Evolutionary conservation across 2,888 invertebrate genomes (phyloP).

Genomic region (Eristalis pertinax): DNA sequence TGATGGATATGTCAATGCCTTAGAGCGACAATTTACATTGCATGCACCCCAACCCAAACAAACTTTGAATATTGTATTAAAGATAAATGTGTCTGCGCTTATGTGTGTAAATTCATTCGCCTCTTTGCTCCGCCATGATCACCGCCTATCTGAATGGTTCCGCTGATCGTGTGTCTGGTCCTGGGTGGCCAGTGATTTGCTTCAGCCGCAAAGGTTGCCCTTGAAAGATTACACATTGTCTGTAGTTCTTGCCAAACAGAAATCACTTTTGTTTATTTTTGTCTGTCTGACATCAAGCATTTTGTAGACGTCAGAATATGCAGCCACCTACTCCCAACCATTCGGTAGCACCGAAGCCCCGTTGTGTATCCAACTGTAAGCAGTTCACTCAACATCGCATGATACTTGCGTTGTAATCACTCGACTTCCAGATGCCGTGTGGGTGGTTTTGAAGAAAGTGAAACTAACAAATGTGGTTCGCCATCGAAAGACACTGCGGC

Average conservation of each 20-base stretch:
- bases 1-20: too few relatives aligned
- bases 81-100: background rate
- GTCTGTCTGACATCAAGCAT: background rate
- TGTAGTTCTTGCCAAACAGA: background rate
- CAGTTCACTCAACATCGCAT: slow-evolving; percentile 53
- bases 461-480: slow-evolving; percentile 43
- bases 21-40: too few relatives aligned
- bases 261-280: background rate
- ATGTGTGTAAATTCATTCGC: too few relatives aligned
- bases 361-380: background rate
- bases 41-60: background rate
- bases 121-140: background rate
- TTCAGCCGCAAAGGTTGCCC: background rate
- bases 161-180: background rate
- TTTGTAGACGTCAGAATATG: background rate
- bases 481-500: slow-evolving; percentile 47
- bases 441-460: slow-evolving; percentile 59
- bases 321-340: slow-evolving; percentile 12
- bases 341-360: background rate
- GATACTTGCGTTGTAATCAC: slow-evolving; percentile 36
- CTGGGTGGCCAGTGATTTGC: background rate
- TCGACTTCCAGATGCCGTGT: slow-evolving; percentile 57
- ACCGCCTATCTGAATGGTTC: background rate
- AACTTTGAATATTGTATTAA: background rate
- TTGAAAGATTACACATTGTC: background rate